Base-by-base conservation (phyloP, 2,888 invertebrate genomes). In the Lepidonotus clava region DNA sequence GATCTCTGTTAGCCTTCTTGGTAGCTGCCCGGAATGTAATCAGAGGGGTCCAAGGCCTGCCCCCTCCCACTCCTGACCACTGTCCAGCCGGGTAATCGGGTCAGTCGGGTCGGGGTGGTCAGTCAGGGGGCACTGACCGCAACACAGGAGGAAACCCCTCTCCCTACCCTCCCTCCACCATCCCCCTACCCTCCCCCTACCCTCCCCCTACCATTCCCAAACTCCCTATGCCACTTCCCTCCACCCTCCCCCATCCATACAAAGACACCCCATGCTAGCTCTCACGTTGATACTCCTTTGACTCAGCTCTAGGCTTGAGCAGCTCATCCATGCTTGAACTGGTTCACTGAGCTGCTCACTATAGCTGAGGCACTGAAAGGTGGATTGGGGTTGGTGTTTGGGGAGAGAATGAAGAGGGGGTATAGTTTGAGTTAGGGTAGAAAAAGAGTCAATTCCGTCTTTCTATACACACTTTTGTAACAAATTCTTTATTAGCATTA, bases 1-100 rank as follows among this genome's bases (percentile, higher is more conserved):
- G 53, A 53, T 53, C 53, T 53, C 53, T 53, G 53, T 53, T 53
- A 53, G 53, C 53, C 21, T 53, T 53, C 53, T n/a, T 53, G 53
- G 18, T n/a, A 24, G n/a, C 53, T 2, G 11, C 53, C 53, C 21
- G n/a, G 53, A 53, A 53, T 53, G 53, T n/a, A 53, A 53, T 53
- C 53, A 53, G 53, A n/a, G 18, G 18, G 53, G 53, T n/a, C 18
- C 53, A 53, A 18, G n/a, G 4, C 53, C 53, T 53, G 53, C 53
- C 53, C 53, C n/a, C 21, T 6, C n/a, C n/a, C n/a, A n/a, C n/a
- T n/a, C n/a, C n/a, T n/a, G n/a, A n/a, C n/a, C n/a, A n/a, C n/a
- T n/a, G n/a, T n/a, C n/a, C n/a, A n/a, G 53, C 53, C 6, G 18
- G 53, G n/a, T 53, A 53, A 53, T 53, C 53, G 21, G 2, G 53